Percentiles rank a stretch among this genome's conserved stretches.
Evolutionary conservation across 2,888 invertebrate genomes (phyloP).

Genomic region (Electrophaes corylata): DNA sequence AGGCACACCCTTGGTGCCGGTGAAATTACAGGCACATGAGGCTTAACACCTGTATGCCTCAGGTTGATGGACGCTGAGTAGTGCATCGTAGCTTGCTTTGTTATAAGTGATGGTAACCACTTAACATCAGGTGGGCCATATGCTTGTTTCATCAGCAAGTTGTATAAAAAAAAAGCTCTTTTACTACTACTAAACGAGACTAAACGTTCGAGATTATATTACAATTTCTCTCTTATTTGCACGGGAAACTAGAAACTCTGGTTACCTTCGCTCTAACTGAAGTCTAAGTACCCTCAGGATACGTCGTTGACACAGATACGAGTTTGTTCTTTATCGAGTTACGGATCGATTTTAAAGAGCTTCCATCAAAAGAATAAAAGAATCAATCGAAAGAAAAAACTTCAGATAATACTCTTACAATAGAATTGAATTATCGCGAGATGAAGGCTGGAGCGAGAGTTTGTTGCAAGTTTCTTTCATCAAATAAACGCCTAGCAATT

Average conservation of each 20-base stretch:
- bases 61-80: too few species aligned
- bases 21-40: too few species aligned
- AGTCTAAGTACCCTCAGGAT: background rate
- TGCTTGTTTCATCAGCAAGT: too few species aligned
- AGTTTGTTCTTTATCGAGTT: constrained; percentile 24
- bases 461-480: background rate
- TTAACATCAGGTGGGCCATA: too few species aligned
- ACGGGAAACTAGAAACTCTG: background rate
- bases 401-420: constrained; percentile 67
- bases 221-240: background rate
- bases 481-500: background rate
- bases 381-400: constrained; percentile 78
- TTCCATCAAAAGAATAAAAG: constrained; percentile 40
- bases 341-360: constrained; percentile 31
- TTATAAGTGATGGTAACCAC: too few species aligned
- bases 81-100: too few species aligned
- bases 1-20: too few species aligned
- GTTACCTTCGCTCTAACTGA: background rate
- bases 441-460: constrained; percentile 39
- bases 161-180: too few species aligned
- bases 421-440: constrained; percentile 81
- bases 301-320: background rate
- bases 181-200: too few species aligned
- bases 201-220: background rate
- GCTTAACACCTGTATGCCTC: too few species aligned